A percentile compares a stretch with the other conserved stretches of the same genome.
phyloP scores from a whole-genome alignment of 2,888 invertebrate genomes.

The Phaedon cochleariae region DNA sequence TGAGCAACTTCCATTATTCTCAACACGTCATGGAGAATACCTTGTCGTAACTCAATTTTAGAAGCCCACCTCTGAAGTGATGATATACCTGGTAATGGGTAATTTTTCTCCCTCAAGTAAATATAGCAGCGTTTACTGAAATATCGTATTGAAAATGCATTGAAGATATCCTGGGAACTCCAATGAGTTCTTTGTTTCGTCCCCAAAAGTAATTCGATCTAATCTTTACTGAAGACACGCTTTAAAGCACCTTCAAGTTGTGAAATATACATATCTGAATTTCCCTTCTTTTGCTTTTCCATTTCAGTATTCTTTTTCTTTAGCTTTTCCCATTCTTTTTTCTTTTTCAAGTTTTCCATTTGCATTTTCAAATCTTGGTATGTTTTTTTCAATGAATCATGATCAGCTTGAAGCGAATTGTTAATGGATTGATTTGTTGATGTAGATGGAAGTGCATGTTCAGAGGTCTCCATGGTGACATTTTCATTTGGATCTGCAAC shows the following conservation, averaged over 20 bases:
- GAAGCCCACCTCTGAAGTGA: slow-evolving; percentile 42
- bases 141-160: slow-evolving; percentile 39
- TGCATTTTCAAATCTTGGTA: no score
- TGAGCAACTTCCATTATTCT: slow-evolving; percentile 33
- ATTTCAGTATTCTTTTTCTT: no score
- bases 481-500: no score
- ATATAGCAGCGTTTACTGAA: slow-evolving; percentile 37
- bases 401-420: no score
- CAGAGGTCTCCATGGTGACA: no score
- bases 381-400: no score
- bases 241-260: slow-evolving; percentile 1
- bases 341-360: no score
- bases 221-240: not conserved
- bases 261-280: no score
- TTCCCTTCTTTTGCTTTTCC: no score
- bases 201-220: slow-evolving; percentile 20
- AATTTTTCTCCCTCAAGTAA: slow-evolving; percentile 39
- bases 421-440: no score
- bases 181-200: slow-evolving; percentile 25
- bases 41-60: slow-evolving; percentile 36
- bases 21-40: slow-evolving; percentile 36
- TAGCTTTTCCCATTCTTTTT: no score
- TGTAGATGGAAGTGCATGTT: no score
- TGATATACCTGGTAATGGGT: slow-evolving; percentile 39
- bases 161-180: slow-evolving; percentile 31